Conservation (phyloP, 2,113 vertebrate species). For the Meles meles region DNA sequence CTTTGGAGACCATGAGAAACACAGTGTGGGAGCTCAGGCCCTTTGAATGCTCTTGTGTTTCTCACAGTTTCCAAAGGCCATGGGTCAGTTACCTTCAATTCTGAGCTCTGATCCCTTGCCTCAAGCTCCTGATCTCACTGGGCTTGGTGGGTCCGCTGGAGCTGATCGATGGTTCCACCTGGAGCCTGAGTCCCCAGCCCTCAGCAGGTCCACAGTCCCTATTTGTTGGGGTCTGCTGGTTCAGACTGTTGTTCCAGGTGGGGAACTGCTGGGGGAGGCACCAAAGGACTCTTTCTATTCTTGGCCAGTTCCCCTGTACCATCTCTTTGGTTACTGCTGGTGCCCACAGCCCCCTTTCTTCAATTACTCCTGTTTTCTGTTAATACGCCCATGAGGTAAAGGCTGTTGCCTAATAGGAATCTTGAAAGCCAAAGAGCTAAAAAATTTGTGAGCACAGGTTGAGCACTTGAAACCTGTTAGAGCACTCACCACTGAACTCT, state of each 20-base stretch:
- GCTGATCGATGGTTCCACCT: not conserved
- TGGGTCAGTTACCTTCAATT: not conserved
- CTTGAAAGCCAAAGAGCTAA: not conserved
- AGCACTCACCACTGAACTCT: not conserved
- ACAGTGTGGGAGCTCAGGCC: accelerated
- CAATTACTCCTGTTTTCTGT: not conserved
- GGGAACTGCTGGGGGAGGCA: not conserved
- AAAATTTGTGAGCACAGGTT: not conserved
- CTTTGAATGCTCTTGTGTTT: not conserved
- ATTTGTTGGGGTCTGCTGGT: not conserved
- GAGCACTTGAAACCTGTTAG: not conserved
- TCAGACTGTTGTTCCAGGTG: not conserved
- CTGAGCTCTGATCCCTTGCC: not conserved
- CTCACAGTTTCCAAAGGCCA: not conserved
- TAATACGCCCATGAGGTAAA: not conserved
- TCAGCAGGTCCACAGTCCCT: not conserved
- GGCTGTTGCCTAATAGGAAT: not conserved
- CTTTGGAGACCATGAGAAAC: not conserved
- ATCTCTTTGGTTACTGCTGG: not conserved
- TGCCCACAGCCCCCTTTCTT: not conserved
- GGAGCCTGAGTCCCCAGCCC: not conserved
- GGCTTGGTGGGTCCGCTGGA: not conserved
- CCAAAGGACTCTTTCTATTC: not conserved
- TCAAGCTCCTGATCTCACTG: not conserved
- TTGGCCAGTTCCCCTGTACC: too few species aligned